These are phyloP conservation scores for Melanotaenia parkinsoni DNA, from an alignment of 2,797 vertebrate species.

Conservation along the genomic window DNA sequence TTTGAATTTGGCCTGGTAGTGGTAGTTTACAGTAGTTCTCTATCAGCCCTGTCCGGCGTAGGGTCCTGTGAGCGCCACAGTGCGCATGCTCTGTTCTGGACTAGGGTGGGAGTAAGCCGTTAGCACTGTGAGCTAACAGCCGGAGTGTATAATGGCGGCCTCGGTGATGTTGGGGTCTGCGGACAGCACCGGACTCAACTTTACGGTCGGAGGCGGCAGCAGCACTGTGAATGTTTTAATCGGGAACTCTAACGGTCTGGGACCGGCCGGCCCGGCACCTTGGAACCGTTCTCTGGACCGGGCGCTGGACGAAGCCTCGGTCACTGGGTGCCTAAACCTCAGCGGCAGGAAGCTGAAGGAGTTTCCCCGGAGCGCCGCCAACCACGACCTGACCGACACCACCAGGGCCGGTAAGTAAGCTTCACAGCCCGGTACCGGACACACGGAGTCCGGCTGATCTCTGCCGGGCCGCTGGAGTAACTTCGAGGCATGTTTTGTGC, in stretches of 20 bases:
- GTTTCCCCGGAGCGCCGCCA: slow-evolving; percentile 92
- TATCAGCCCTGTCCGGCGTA: too few relatives aligned
- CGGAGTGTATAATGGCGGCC: slow-evolving; percentile 91
- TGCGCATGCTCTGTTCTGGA: slow-evolving; percentile 63
- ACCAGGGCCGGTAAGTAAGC: slow-evolving; percentile 90
- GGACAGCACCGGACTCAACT: slow-evolving; percentile 81
- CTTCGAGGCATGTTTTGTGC: rapidly evolving
- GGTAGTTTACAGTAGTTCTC: too few relatives aligned
- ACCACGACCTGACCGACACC: slow-evolving; percentile 96
- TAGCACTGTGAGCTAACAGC: slow-evolving; percentile 70
- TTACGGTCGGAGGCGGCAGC: slow-evolving; percentile 65
- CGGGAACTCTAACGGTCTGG: slow-evolving; percentile 59
- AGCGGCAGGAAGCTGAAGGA: slow-evolving; percentile 99
- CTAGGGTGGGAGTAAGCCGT: slow-evolving; percentile 74
- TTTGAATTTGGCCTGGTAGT: too few relatives aligned
- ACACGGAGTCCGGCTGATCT: rapidly evolving
- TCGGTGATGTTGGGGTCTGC: slow-evolving; percentile 85
- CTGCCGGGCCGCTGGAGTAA: rapidly evolving
- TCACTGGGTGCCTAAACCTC: slow-evolving; percentile 91
- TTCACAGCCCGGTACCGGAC: neutral
- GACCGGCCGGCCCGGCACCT: slow-evolving; percentile 78
- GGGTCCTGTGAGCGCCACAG: neutral
- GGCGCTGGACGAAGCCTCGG: slow-evolving; percentile 92
- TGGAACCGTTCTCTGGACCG: slow-evolving; percentile 95
- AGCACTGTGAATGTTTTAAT: slow-evolving; percentile 27